These are phyloP conservation scores for Trichonephila inaurata DNA, from an alignment of 1,140 invertebrate species.

Conservation along the genomic window DNA sequence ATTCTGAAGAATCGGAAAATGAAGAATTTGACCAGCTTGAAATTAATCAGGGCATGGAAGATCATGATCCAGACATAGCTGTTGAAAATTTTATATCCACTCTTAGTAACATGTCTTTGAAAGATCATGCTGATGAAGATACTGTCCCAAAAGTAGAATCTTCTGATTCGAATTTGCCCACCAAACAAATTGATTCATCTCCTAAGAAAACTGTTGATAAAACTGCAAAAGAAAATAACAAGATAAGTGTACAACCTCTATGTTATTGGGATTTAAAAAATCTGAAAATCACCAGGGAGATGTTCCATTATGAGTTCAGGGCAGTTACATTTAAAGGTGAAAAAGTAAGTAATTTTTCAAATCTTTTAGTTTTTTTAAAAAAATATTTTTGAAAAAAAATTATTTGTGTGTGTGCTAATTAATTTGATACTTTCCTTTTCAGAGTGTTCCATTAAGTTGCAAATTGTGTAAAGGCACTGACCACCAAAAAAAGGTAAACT, in stretches of 20 bases:
- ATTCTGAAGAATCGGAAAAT: conserved; percentile 63
- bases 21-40: conserved; percentile 17
- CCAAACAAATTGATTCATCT: neutral
- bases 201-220: conserved; percentile 2
- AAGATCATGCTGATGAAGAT: neutral
- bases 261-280: conserved; percentile 53
- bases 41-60: conserved; percentile 41
- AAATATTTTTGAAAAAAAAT: no score
- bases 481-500: conserved; percentile 81
- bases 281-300: neutral
- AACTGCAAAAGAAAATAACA: neutral
- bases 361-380: neutral
- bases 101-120: neutral
- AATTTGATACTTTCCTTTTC: neutral
- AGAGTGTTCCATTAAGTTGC: conserved; percentile 80
- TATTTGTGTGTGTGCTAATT: no score
- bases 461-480: conserved; percentile 83
- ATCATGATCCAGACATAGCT: conserved; percentile 57
- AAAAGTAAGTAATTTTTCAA: conserved; percentile 7
- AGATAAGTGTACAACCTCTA: conserved; percentile 17
- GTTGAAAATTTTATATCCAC: conserved; percentile 22
- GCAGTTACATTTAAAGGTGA: conserved; percentile 10
- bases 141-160: neutral
- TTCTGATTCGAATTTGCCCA: neutral
- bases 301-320: conserved; percentile 41